Evolutionary conservation across 2,113 vertebrate genomes (phyloP), one percentile per base, ranked within the genome.

Genomic region (Acanthisitta chloris): DNA sequence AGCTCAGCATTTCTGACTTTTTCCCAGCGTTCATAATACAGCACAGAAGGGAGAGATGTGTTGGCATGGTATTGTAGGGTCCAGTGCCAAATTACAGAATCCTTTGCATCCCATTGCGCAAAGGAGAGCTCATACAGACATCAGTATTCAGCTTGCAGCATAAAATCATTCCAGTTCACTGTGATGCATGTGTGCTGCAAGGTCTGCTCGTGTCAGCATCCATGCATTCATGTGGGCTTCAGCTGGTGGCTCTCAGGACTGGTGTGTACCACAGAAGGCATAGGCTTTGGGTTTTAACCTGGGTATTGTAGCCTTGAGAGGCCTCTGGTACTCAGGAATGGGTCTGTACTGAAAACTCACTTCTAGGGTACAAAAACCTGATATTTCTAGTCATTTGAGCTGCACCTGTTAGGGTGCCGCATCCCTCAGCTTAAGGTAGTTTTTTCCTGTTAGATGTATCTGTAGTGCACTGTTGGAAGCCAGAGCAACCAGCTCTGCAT

Each of bases 161-260:
- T 15, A 21, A 82, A 76, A 72, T 52, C 0, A 0, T 42, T 77
- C 13, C 11, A 3, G 12, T 40, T 77, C 23, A 8, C 36, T 24
- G 43, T 0, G 0, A 10, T 3, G 1, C 0, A 0, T 9, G 6
- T 48, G 19, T 0, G 0, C 2, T 1, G 5, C 12, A 62, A 82
- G 31, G 19, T 48, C 48, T 73, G 26, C 13, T 52, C 0, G 0
- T 36, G 31, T 43, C 49, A 66, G 59, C 33, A 14, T 25, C 19
- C 17, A 0, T 28, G 54, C 5, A 8, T 21, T 69, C 43, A 6
- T 52, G 29, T 9, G 36, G 36, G 6, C 48, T 88, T 8, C 4
- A 6, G 18, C 9, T 46, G 26, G 8, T 36, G 33, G 8, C 24
- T 55, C 13, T 8, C 13, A 19, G 48, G 55, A 21, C 51, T 43